Evolutionary conservation across 2,888 invertebrate genomes (phyloP).

Genomic region (Mesopsocus fuscifrons): DNA sequence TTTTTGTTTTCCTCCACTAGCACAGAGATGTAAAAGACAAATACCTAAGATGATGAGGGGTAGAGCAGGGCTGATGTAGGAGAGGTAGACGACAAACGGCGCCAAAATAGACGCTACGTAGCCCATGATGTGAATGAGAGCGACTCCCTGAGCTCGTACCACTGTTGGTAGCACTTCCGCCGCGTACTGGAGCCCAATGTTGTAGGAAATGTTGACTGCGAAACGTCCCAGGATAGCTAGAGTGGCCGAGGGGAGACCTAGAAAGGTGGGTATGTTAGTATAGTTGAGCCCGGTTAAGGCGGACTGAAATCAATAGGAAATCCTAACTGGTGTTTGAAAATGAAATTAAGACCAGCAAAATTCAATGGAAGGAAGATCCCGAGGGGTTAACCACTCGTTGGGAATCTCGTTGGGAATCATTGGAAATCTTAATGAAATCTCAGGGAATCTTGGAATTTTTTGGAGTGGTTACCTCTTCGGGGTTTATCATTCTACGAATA

Average conservation of each 20-base stretch:
- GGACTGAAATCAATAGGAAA: not conserved
- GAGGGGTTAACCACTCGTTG: no score
- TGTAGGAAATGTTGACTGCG: constrained; percentile 75
- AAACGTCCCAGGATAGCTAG: constrained; percentile 68
- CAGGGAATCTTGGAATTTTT: no score
- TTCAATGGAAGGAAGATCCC: constrained; percentile 13
- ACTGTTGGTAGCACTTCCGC: constrained; percentile 76
- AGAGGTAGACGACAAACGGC: constrained; percentile 69
- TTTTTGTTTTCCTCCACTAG: no score
- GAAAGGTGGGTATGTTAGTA: no score
- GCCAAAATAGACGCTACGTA: constrained; percentile 66
- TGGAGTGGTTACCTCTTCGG: no score
- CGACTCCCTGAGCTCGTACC: constrained; percentile 70
- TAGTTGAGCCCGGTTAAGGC: no score
- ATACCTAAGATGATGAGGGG: constrained; percentile 54
- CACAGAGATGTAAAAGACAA: no score
- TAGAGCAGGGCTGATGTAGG: constrained; percentile 45
- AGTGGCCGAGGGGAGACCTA: constrained; percentile 53
- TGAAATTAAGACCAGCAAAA: constrained; percentile 11
- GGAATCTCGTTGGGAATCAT: no score
- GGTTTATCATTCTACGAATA: no score
- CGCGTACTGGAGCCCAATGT: constrained; percentile 76
- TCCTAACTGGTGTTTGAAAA: not conserved
- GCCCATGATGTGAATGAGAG: constrained; percentile 73
- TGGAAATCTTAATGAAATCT: no score